Evolutionary conservation across 64 coral and sea anemone species (phyloP).

Genomic region (Porites lutea): DNA sequence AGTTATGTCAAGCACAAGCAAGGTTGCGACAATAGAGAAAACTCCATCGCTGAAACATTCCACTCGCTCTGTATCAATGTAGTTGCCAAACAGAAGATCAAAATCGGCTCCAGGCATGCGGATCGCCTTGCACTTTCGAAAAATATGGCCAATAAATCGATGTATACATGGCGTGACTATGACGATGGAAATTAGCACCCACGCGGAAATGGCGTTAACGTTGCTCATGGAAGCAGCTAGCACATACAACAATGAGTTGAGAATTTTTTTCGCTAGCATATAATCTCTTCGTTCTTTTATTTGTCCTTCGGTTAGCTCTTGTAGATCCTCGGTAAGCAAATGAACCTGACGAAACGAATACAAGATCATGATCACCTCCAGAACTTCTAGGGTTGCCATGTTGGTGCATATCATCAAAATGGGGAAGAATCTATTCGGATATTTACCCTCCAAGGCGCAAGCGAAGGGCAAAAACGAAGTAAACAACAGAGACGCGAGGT

Average conservation of each 20-base stretch:
- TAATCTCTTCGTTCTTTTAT: slow-evolving; percentile 87
- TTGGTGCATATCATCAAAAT: slow-evolving; percentile 78
- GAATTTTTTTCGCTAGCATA: slow-evolving; percentile 83
- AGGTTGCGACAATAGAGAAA: slow-evolving; percentile 93
- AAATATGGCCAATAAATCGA: slow-evolving; percentile 84
- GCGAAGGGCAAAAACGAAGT: slow-evolving; percentile 91
- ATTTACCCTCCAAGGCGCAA: slow-evolving; percentile 77
- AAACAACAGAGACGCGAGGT: slow-evolving; percentile 88
- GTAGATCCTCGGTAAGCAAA: slow-evolving; percentile 79
- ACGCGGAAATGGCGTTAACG: slow-evolving; percentile 60
- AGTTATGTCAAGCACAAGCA: slow-evolving; percentile 93
- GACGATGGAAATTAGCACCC: slow-evolving; percentile 83
- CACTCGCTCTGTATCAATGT: slow-evolving; percentile 94
- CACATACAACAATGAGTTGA: slow-evolving; percentile 85
- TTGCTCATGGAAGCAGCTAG: slow-evolving; percentile 77
- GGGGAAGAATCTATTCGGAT: slow-evolving; percentile 71
- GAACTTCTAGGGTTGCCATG: slow-evolving; percentile 83
- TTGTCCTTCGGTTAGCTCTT: slow-evolving; percentile 74
- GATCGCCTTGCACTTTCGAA: slow-evolving; percentile 78
- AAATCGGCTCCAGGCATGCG: slow-evolving; percentile 78
- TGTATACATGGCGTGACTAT: slow-evolving; percentile 91
- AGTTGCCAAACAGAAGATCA: slow-evolving; percentile 94
- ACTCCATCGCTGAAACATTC: slow-evolving; percentile 99
- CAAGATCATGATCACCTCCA: slow-evolving; percentile 83
- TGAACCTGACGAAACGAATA: slow-evolving; percentile 81